Base-by-base conservation (phyloP, 2,888 invertebrate species). In the Pammene fasciana region DNA sequence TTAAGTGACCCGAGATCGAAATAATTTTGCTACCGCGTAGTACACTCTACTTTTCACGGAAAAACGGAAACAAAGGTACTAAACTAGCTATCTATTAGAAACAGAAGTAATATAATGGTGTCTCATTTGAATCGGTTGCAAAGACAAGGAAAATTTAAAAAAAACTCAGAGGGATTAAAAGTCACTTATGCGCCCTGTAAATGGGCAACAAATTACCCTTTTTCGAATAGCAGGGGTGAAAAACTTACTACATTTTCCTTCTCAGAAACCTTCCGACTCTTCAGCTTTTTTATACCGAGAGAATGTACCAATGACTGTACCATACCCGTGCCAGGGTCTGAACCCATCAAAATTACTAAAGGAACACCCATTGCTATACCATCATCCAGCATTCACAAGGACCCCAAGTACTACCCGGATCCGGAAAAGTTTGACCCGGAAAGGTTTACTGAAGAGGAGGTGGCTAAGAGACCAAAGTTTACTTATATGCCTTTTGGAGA, bases 381-480 rank as follows among this genome's bases (percentile, higher is more conserved):
- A 0, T 75, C 88, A 0, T 73, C 80, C 26, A 86, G 84, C 0
- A 64, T 94, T 8, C 94, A 94, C 64, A 82, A 80, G 45, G 92
- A 94, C 78, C 84, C 88, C 0, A 78, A 88, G 8, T 85, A 88
- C 73, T 94, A 83, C 75, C 88, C 92, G 0, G 79, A 93, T 26
- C 94, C 94, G 0, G 84, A 90, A 0, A 85, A 81, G 73, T 94
- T 94, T 75, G 88, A 93, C 73, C 94, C 94, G 0, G 92, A 92
- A 68, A 79, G 93, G 64, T 94, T 94, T 73, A 78, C 74, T 34
- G 82, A 85, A 8, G 88, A 90, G 62, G 79, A 76, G 10, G 78
- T 77, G 11, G 75, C 73, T 2, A 76, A 76, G 26, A 78, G 76
- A 34, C 77, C 75, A n/a, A 77, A 75, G 46, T 80, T 81, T n/a